Base-by-base conservation (phyloP, 2,113 vertebrate genomes). In the Hydrochoerus hydrochaeris region DNA sequence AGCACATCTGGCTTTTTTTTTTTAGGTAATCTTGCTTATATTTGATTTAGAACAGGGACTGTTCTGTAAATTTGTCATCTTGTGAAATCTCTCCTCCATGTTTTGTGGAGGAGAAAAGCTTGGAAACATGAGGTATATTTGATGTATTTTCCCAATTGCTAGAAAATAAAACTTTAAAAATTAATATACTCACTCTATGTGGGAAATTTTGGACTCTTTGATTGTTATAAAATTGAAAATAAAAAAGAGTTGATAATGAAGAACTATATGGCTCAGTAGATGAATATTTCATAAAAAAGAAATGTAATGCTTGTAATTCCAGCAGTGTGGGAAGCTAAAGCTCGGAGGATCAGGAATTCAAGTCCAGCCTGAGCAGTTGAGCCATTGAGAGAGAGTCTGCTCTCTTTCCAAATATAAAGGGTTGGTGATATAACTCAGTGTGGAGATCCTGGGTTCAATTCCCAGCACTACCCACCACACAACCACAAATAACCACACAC, bases 181-280 rank as follows among this genome's bases (percentile, higher is more conserved):
- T 83, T 77, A 80, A 49, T 85, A 67, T 41, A 54, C 82, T 90
- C 44, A 67, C 11, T 77, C 67, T 85, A 85, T 35, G 4, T 20
- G 35, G 67, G 44, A 82, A 63, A 60, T 22, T 35, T 60, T 92
- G 57, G 0, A 54, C 11, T 62, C 38, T 67, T 5, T 88, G 44
- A 88, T 65, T 88, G n/a, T 95, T 93, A 54, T 44, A 44, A 88
- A 95, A 71, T 90, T 62, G 80, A 62, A 90, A 88, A 88, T 54
- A 49, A 90, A 1, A 17, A 46, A 89, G 1, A 8, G 1, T 71
- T 90, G 62, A 52, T 96, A 35, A 67, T 93, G 49, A 44, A 14
- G 16, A 96, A 38, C 13, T 91, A 30, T 12, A 38, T 91, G 38
- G 2, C n/a, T 41, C 54, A 83, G 49, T 52, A 13, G 82, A 62